Base-by-base conservation (phyloP, 1,140 invertebrate genomes). In the Drosophila fuyamai region DNA sequence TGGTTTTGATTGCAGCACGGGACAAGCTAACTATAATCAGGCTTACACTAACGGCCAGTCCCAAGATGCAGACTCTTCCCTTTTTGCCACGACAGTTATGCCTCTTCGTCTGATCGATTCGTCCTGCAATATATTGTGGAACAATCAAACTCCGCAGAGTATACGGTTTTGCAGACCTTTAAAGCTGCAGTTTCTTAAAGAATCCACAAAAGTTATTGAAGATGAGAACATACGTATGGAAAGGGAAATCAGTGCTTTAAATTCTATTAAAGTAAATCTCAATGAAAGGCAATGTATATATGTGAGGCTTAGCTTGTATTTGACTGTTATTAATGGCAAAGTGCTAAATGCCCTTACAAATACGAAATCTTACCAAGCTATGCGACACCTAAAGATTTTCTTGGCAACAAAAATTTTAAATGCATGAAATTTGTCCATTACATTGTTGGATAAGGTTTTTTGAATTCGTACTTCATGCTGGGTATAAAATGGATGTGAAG, bases 21-120 rank as follows among this genome's bases (percentile, higher is more conserved):
- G 38, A 40, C 13, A 40, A 40, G 38, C 38, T 40, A 13, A 40
- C 38, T 40, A n/a, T 40, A n/a, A 40, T 43, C 41, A 43, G 41
- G 41, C 41, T 16, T 43, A 43, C 41, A 43, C 41, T 16, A 43
- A 43, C 14, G 41, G 14, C 41, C 41, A 43, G 41, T 43, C 14
- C 41, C 14, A 16, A 43, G 6, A 43, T 43, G 41, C 41, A 43
- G 41, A 43, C 41, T 43, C n/a, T 43, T 43, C 5, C 14, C 41
- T 43, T 14, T 43, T 43, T 16, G 6, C 41, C 41, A 43, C 41
- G 41, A 43, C 41, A 43, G 41, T 16, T 43, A 43, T 43, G 14
- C 41, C 41, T 8, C n/a, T 43, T 16, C 14, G 41, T 43, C 14
- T 43, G 14, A 16, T 43, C 14, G 14, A 43, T 43, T 43, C 41